Evolutionary conservation across 2,888 invertebrate species (phyloP), one percentile per base, ranked within the genome.

Genomic region (Drosophila infuscata): DNA sequence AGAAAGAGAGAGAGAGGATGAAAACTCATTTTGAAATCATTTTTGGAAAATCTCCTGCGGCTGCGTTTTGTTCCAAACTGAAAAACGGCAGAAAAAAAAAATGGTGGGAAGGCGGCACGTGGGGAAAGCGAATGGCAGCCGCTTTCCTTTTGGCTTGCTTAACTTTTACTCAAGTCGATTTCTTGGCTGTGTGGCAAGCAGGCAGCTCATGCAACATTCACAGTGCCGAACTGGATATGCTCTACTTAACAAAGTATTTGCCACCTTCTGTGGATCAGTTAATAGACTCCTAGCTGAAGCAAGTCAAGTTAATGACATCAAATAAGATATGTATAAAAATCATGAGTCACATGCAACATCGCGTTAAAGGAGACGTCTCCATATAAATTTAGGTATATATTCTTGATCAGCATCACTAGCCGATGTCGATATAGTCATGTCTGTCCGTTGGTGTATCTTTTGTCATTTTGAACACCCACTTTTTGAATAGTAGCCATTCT

Each of bases 11-110:
- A 20, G 11, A 25, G 35, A 36, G 38, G 38, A 58, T 67, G 69
- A 88, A 83, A 85, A 83, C 83, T 87, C 82, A 88, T 88, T 81
- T 74, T 76, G 83, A 83, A 88, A 86, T 86, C 74, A 86, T 82
- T 88, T 88, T 89, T 78, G 81, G 81, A 88, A 86, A 90, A 88
- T 83, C 86, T 91, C 91, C 91, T 80, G 86, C 74, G 89, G 86
- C 89, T 83, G 86, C 87, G 90, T 91, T 91, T 91, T 79, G 83
- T 83, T 82, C 83, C 83, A 83, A 84, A 84, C 83, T 83, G 81
- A 75, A 83, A 84, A 86, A 86, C 81, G 74, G 73, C 80, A 80
- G 83, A 82, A 82, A 85, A 85, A 85, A 85, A 78, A 79, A 85
- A 81, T 82, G 48, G 56, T 51, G 38, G 17, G 2, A 33, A 0